These are phyloP conservation scores for Chrysolina americana DNA, from an alignment of 2,888 invertebrate species.

Conservation along the genomic window DNA sequence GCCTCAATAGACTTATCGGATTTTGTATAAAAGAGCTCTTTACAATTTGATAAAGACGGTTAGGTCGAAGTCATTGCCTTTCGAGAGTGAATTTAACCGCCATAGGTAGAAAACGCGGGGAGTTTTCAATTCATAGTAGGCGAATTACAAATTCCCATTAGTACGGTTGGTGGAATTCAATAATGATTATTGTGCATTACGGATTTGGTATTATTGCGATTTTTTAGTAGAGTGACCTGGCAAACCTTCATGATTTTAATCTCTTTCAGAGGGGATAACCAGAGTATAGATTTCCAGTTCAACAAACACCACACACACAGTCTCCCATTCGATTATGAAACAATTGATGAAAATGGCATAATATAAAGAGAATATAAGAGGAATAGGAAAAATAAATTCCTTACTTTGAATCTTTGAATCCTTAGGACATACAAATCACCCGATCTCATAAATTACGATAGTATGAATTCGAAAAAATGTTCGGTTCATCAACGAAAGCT, in stretches of 20 bases:
- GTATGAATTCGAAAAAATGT: too few species aligned
- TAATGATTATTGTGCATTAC: constrained; percentile 40
- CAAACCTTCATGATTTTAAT: constrained; percentile 4
- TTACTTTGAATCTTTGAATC: too few species aligned
- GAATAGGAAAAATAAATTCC: too few species aligned
- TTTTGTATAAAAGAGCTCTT: constrained; percentile 68
- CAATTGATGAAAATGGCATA: not conserved
- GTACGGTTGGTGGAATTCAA: constrained; percentile 55
- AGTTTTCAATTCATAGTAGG: constrained; percentile 63
- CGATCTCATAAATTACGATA: too few species aligned
- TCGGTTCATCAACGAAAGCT: too few species aligned
- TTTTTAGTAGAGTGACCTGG: constrained; percentile 9
- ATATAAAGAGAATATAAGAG: too few species aligned
- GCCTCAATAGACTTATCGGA: constrained; percentile 66
- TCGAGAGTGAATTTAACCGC: constrained; percentile 61
- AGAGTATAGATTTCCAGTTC: not conserved
- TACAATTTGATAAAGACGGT: constrained; percentile 68
- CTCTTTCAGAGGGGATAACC: constrained; percentile 3
- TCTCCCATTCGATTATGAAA: not conserved
- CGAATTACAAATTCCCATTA: constrained; percentile 65
- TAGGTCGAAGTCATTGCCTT: constrained; percentile 65
- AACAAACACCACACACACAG: not conserved
- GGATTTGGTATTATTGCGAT: constrained; percentile 22
- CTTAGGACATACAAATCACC: too few species aligned
- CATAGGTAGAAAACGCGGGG: constrained; percentile 56